Evolutionary conservation across 2,797 vertebrate genomes (phyloP).

Genomic region (Spinibarbus caldwelli): DNA sequence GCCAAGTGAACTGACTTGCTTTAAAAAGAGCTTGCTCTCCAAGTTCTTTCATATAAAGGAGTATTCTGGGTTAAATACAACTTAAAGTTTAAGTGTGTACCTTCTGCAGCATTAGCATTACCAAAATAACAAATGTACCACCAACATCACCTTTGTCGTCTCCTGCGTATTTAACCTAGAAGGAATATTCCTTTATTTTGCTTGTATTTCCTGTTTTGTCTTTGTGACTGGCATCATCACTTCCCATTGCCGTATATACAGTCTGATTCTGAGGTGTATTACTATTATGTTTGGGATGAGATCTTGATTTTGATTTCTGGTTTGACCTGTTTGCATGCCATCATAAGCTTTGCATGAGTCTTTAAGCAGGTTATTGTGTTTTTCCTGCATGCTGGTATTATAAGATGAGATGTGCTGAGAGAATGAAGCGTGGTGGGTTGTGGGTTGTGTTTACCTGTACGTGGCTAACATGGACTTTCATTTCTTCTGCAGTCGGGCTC

Average conservation of each 20-base stretch:
- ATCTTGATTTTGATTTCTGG: slow-evolving; percentile 1
- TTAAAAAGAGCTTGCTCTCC: not conserved
- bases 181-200: slow-evolving; percentile 30
- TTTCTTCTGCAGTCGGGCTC: slow-evolving; percentile 73
- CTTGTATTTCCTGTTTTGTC: not conserved
- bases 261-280: not conserved
- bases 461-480: slow-evolving; percentile 34
- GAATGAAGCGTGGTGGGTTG: not conserved
- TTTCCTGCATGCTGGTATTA: slow-evolving; percentile 28
- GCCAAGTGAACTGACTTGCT: slow-evolving; percentile 13
- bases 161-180: not conserved
- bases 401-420: not conserved
- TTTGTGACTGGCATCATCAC: not conserved
- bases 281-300: not conserved
- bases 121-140: not conserved
- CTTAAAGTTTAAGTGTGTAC: not conserved
- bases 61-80: slow-evolving; percentile 13
- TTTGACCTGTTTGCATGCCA: slow-evolving; percentile 1
- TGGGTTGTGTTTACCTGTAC: slow-evolving; percentile 2
- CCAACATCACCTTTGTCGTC: not conserved
- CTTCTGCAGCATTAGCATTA: not conserved
- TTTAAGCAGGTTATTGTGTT: not conserved
- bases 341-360: slow-evolving; percentile 20
- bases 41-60: slow-evolving; percentile 13
- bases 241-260: not conserved